Conservation (phyloP, 2,113 vertebrate species). For the Xerus inauris region DNA sequence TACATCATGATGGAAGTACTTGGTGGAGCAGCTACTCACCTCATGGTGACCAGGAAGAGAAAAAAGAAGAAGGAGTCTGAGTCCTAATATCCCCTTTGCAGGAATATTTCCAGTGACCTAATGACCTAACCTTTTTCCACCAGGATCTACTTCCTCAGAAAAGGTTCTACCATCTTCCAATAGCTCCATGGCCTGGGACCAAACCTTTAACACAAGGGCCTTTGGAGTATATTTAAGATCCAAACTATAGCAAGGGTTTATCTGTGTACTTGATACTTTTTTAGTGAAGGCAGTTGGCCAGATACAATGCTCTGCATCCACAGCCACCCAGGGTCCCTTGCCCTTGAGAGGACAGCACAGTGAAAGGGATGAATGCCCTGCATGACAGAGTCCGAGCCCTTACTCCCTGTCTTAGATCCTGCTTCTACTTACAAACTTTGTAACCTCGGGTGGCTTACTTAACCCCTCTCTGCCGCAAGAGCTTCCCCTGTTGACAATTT, state of each 20-base stretch:
- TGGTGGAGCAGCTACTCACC: not conserved
- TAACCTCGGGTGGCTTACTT: not conserved
- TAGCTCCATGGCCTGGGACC: not conserved
- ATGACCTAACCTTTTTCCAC: not conserved
- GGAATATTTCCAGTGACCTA: not conserved
- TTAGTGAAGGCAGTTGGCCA: rapidly evolving
- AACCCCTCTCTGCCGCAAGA: not conserved
- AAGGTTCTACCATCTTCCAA: not conserved
- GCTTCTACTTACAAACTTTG: not conserved
- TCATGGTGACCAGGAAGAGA: not conserved
- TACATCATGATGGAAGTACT: not conserved
- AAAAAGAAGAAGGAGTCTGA: too few species aligned
- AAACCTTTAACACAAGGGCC: not conserved
- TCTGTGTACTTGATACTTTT: rapidly evolving
- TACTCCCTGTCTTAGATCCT: not conserved
- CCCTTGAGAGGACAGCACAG: not conserved
- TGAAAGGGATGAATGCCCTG: rapidly evolving
- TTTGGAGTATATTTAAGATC: not conserved
- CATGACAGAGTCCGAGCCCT: rapidly evolving
- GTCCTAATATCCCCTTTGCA: not conserved
- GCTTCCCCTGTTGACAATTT: not conserved
- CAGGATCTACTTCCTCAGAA: too few species aligned
- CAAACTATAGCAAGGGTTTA: not conserved
- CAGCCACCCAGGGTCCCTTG: not conserved
- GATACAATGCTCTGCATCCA: not conserved